Evolutionary conservation across 2,113 vertebrate species (phyloP), one percentile per base, ranked within the genome.

Genomic region (Pardalotus punctatus): DNA sequence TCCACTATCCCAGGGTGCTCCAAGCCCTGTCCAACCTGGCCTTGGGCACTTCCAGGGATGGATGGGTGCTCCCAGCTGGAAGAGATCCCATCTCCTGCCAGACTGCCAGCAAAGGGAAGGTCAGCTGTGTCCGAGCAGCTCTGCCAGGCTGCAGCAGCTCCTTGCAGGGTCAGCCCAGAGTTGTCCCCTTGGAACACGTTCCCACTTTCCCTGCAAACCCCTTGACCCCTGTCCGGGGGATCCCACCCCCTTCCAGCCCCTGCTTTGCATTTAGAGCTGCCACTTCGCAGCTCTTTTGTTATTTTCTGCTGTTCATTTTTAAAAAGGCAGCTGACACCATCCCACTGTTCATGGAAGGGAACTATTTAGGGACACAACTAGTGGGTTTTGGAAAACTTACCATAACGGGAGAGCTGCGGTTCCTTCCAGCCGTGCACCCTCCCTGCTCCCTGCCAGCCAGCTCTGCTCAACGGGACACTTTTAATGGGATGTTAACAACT

Each of bases 331-430:
- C 89, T 92, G 94, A 81, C 62, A 96, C 83, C 80, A 88, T 62
- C 89, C 56, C 29, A 1, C 62, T 92, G 72, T 3, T 83, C 4
- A 5, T 53, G 57, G 82, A 90, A 95, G 82, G 88, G 19, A 93
- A 93, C 90, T 94, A 86, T 94, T 97, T 83, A 92, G 90, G 95
- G 96, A 87, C 54, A 28, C 31, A 80, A 93, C 50, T 6, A 47
- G 86, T 14, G 86, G 86, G 89, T 57, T 95, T 97, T 94, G 90
- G 92, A 96, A 72, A 96, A 81, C 45, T 76, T 81, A 38, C 73
- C 86, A 87, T 79, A 86, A 80, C 0, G 17, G 89, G 91, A 81
- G 71, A 86, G 54, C 81, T 25, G 81, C 0, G 28, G 36, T 8
- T 93, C 94, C 88, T 72, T 48, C 85, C 88, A 71, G 60, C 70